Base-by-base conservation (phyloP, 2,888 invertebrate species). In the Yponomeuta plumbellus region DNA sequence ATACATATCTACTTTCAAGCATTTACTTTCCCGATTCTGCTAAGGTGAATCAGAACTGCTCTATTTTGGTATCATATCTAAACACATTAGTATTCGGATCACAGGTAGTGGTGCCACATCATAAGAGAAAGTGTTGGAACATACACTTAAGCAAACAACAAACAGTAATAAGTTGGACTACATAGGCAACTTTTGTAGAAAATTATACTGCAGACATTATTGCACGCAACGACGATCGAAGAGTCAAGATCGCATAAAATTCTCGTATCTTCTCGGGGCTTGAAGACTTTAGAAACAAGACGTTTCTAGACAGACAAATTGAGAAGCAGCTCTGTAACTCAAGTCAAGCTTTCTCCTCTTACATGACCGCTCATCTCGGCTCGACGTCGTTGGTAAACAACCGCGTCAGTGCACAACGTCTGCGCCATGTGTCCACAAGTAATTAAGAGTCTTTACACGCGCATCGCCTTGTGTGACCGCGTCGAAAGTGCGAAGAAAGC, bases 401-500 rank as follows among this genome's bases (percentile, higher is more conserved):
- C 52, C 67, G 64, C 68, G 67, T 59, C 65, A 65, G 23, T 26
- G 13, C 17, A 65, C 65, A 65, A 65, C 57, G 34, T 39, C 23
- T 39, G 22, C 6, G 21, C 40, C 56, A 44, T 57, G 65, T 65
- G 65, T 66, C 65, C 39, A 59, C 58, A 73, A 78, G 81, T 85
- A 84, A 87, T 88, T 87, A 86, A 83, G 81, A 86, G 79, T 84
- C 83, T 80, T 75, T 76, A 76, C 79, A 81, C 82, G 84, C 74
- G 76, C 74, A 52, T 52, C 44, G 44, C 44, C 44, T 52, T 52
- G 44, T 67, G 68, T 71, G 63, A 67, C 44, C 63, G 59, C 62
- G 82, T 85, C 79, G 86, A 89, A 87, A 90, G 90, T 85, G 81
- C 82, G 78, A 86, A 76, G 88, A 88, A 89, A 89, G 88, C 86